phyloP scores from a whole-genome alignment of 2,888 invertebrate genomes.

The Leptarthrus brevirostris region DNA sequence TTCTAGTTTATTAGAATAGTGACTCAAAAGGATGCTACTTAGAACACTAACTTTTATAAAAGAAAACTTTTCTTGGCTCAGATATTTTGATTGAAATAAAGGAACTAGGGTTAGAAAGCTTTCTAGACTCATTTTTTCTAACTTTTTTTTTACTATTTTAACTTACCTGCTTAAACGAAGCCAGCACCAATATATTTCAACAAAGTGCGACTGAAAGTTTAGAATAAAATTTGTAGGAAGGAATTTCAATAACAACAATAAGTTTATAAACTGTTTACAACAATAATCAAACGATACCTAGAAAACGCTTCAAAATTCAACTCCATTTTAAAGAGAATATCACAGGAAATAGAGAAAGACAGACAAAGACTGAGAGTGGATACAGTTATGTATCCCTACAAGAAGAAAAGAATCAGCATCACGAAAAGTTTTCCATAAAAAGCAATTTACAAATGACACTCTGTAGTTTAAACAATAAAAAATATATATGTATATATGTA shows the following conservation, averaged over 20 bases:
- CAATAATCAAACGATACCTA: conserved; percentile 30
- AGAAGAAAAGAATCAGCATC: conserved; percentile 32
- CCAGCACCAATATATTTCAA: conserved; percentile 38
- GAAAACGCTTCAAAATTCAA: conserved; percentile 36
- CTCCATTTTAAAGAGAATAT: conserved; percentile 25
- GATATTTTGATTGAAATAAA: no score
- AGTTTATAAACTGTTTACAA: conserved; percentile 34
- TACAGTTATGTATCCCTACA: conserved; percentile 13
- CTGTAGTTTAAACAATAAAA: not conserved
- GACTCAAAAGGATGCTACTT: no score
- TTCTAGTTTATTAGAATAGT: no score
- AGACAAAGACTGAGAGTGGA: conserved; percentile 18
- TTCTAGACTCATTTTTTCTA: no score
- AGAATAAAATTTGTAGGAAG: conserved; percentile 37
- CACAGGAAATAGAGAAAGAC: conserved; percentile 22
- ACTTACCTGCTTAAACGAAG: conserved; percentile 33
- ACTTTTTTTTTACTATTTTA: no score
- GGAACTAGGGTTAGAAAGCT: no score
- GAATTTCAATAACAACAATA: conserved; percentile 26
- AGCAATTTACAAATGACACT: conserved; percentile 45
- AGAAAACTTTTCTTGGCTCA: no score
- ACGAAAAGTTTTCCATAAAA: conserved; percentile 26
- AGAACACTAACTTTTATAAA: no score
- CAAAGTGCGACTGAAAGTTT: conserved; percentile 43
- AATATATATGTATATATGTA: not conserved